A percentile compares a stretch with the other conserved stretches of the same genome.
These are phyloP conservation scores for Latrodectus elegans DNA, from an alignment of 2,888 invertebrate species.

Conservation along the genomic window DNA sequence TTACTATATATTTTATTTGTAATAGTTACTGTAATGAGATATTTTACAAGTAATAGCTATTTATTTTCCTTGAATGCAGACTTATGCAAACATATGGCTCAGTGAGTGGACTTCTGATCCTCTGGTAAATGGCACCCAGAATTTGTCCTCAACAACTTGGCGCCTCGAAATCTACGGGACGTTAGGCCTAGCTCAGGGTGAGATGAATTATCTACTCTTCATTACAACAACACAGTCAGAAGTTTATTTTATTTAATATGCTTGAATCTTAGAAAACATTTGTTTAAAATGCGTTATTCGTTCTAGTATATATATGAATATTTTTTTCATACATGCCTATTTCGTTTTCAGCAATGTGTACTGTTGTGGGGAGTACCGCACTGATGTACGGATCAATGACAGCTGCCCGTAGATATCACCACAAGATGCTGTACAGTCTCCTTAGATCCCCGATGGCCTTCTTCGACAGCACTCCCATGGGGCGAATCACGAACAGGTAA, in stretches of 20 bases:
- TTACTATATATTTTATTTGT: too few species aligned
- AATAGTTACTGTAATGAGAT: too few species aligned
- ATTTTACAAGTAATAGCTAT: too few species aligned
- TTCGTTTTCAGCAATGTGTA: constrained; percentile 9
- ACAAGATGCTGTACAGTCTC: constrained; percentile 69
- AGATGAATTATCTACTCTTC: neutral
- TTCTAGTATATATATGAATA: too few species aligned
- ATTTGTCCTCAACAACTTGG: neutral
- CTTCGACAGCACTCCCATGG: constrained; percentile 76
- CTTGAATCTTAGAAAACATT: too few species aligned
- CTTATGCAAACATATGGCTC: constrained; percentile 50
- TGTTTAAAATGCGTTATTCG: too few species aligned
- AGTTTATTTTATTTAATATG: too few species aligned
- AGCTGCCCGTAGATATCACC: constrained; percentile 62
- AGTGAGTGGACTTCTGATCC: constrained; percentile 49
- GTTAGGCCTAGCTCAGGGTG: constrained; percentile 31
- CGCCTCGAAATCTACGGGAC: constrained; percentile 11
- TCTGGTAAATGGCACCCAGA: constrained; percentile 6
- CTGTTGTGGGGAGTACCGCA: constrained; percentile 22
- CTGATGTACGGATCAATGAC: constrained; percentile 39
- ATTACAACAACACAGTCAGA: too few species aligned
- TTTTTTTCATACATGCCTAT: neutral
- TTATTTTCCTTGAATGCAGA: neutral
- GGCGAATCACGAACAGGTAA: constrained; percentile 75
- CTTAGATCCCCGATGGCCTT: constrained; percentile 74